phyloP scores from a whole-genome alignment of 2,797 vertebrate genomes.

The Semotilus atromaculatus region DNA sequence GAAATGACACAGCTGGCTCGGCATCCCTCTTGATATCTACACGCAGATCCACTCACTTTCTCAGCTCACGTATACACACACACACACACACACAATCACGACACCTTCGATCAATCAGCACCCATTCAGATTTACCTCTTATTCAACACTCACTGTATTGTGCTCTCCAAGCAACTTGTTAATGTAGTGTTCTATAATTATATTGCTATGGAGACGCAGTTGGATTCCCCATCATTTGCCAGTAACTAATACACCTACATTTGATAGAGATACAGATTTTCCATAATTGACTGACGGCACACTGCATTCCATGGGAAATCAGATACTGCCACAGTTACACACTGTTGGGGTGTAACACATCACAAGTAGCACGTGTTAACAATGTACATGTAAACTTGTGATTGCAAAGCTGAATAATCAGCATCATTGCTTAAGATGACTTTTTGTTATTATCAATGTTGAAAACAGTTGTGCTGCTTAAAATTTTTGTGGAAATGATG shows the following conservation, averaged over 20 bases:
- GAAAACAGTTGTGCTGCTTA: not conserved
- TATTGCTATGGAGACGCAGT: constrained; percentile 53
- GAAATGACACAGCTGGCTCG: constrained; percentile 61
- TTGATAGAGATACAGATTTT: constrained; percentile 52
- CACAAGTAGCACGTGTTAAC: not conserved
- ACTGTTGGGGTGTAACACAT: too few species aligned
- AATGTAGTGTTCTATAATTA: constrained; percentile 62
- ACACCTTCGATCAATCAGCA: constrained; percentile 45
- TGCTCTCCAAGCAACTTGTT: constrained; percentile 41
- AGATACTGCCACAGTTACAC: constrained; percentile 7
- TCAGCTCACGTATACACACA: constrained; percentile 18
- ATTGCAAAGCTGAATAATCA: not conserved
- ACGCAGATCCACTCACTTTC: constrained; percentile 23
- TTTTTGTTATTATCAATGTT: not conserved
- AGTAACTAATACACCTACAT: constrained; percentile 47
- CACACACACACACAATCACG: constrained; percentile 20
- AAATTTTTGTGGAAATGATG: not conserved
- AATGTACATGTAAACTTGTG: not conserved
- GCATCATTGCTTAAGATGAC: not conserved
- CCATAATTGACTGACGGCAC: constrained; percentile 38
- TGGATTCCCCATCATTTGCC: constrained; percentile 57
- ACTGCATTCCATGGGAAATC: constrained; percentile 48
- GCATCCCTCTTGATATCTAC: constrained; percentile 42
- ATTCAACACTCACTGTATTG: constrained; percentile 42
- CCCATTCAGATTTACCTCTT: constrained; percentile 42